phyloP scores from a whole-genome alignment of 2,888 invertebrate species.

The Myathropa florea region DNA sequence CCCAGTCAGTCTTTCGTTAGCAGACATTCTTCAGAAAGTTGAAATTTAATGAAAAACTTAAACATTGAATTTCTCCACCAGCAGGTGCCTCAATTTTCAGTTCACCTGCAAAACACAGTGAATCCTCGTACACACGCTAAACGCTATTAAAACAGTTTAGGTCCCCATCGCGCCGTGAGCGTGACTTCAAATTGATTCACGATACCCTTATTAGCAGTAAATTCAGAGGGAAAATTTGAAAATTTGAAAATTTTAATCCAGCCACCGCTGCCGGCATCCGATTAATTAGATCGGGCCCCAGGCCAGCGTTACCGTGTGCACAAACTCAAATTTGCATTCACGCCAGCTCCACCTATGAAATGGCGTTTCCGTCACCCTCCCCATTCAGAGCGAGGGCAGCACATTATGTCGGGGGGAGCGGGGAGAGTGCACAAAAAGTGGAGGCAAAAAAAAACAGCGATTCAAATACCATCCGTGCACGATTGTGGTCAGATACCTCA shows the following conservation, averaged over 20 bases:
- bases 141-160: neutral
- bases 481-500: neutral
- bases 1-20: no score
- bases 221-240: neutral
- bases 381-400: no score
- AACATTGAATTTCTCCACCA: no score
- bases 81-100: no score
- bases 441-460: neutral
- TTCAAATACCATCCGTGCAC: neutral
- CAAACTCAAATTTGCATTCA: neutral
- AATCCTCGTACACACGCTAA: neutral
- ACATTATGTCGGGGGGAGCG: neutral
- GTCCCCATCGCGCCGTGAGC: neutral
- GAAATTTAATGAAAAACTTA: no score
- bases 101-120: no score
- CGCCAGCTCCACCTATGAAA: neutral
- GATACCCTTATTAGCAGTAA: neutral
- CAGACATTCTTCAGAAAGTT: no score
- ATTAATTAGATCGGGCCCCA: neutral
- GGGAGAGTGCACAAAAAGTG: neutral
- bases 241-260: neutral
- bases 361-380: neutral
- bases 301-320: neutral
- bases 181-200: neutral
- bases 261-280: neutral